Percentiles rank a stretch among this genome's conserved stretches.
These are phyloP conservation scores for Hyaena hyaena DNA, from an alignment of 2,113 vertebrate genomes.

Conservation along the genomic window DNA sequence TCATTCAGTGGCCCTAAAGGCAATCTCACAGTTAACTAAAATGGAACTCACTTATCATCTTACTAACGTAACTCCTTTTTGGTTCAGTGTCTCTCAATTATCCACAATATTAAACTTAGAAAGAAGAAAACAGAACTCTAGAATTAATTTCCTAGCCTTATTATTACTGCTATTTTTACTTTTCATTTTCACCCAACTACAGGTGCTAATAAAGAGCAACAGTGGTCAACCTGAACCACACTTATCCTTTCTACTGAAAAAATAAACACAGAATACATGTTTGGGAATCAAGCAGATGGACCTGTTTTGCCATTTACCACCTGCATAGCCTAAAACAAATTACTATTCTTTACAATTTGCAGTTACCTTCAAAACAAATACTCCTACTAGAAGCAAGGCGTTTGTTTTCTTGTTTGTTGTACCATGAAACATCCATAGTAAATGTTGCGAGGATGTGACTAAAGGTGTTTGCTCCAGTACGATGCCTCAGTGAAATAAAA, in stretches of 20 bases:
- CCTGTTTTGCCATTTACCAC: neutral
- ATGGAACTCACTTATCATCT: neutral
- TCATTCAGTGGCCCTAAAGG: neutral
- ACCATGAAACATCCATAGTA: neutral
- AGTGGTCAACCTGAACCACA: neutral
- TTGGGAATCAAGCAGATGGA: conserved; percentile 3
- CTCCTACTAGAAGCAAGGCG: neutral
- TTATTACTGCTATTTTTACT: neutral
- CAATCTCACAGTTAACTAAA: neutral
- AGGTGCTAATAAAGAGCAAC: neutral
- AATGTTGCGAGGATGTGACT: neutral
- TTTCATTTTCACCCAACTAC: conserved; percentile 8
- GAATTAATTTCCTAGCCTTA: neutral
- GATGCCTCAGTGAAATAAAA: neutral
- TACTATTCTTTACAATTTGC: neutral
- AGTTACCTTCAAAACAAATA: conserved; percentile 46
- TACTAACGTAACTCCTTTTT: neutral
- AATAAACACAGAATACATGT: neutral
- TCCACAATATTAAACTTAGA: neutral
- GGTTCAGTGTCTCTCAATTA: conserved; percentile 35
- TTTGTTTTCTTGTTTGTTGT: conserved; percentile 8
- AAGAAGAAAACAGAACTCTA: conserved; percentile 44
- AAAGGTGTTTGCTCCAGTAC: neutral
- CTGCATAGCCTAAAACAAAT: neutral
- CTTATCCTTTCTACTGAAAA: neutral